These are phyloP conservation scores for Brachionus asplanchnoidis DNA, from an alignment of 1,140 invertebrate species.

Conservation along the genomic window DNA sequence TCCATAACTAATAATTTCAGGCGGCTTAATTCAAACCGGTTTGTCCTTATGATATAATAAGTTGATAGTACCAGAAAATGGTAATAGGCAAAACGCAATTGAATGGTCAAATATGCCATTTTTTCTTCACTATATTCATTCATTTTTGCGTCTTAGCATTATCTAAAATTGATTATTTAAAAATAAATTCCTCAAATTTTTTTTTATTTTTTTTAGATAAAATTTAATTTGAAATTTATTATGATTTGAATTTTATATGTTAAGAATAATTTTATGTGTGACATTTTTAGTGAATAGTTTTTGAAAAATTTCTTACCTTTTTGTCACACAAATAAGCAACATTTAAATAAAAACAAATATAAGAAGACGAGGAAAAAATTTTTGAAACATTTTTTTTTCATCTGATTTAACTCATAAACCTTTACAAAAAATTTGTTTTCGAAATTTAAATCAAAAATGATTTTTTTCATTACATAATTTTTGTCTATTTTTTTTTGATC, in stretches of 20 bases:
- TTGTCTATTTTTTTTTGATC: too few species aligned
- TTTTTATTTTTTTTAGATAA: neutral
- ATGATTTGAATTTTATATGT: neutral
- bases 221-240: neutral
- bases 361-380: neutral
- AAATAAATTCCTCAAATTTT: neutral
- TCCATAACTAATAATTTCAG: neutral
- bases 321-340: neutral
- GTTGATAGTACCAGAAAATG: neutral
- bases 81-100: neutral
- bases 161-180: neutral
- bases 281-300: neutral
- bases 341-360: neutral
- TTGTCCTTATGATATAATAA: neutral
- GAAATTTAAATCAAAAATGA: neutral
- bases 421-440: neutral
- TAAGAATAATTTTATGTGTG: neutral
- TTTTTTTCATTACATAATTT: neutral
- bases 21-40: neutral
- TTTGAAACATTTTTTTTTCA: neutral
- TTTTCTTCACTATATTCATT: neutral
- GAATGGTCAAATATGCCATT: neutral
- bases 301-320: neutral
- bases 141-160: neutral
- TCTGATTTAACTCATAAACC: too few species aligned